Base-by-base conservation (phyloP, 2,888 invertebrate species). In the Dolichopus griseipennis region DNA sequence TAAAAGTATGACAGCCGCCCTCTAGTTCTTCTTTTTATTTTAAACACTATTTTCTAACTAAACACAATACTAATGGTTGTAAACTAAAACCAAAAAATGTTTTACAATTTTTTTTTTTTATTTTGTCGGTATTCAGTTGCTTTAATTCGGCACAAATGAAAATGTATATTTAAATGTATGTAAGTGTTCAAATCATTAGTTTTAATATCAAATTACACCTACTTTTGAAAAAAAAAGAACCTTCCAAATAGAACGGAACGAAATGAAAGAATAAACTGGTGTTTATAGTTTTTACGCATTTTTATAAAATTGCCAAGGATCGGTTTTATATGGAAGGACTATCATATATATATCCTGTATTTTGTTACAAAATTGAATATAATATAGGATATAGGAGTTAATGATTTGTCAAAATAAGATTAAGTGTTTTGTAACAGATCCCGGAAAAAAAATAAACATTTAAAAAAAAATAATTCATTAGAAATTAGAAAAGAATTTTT, bases 1-100 rank as follows among this genome's bases (percentile, higher is more conserved):
- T 27, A 27, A 27, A 27, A 27, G 27, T 2, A 72, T 79, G 80
- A 80, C 80, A 80, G 79, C 76, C 75, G 63, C 63, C 27, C 18
- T 27, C 5, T 27, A 18, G 3, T 63, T 4, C 15, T 12, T 20
- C 61, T 10, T 37, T 37, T 37, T 37, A 5, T 12, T 21, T 61
- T 27, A 27, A 27, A 27, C 27, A 27, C 27, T 27, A 27, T 27
- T 4, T 27, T 5, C 27, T 27, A 27, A 27, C 3, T 27, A 27
- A 4, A 27, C 27, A 2, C n/a, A n/a, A n/a, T 27, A 27, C 27
- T 27, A 63, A 27, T 63, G 10, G 15, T 8, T 63, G 22, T 63
- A 15, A 20, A 33, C 4, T 15, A 27, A 63, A 27, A 63, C 61
- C 52, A 18, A 52, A 52, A 52, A 5, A 12, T 52, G 43, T 15